phyloP scores from a whole-genome alignment of 2,113 vertebrate species.

The Archilochus colubris region DNA sequence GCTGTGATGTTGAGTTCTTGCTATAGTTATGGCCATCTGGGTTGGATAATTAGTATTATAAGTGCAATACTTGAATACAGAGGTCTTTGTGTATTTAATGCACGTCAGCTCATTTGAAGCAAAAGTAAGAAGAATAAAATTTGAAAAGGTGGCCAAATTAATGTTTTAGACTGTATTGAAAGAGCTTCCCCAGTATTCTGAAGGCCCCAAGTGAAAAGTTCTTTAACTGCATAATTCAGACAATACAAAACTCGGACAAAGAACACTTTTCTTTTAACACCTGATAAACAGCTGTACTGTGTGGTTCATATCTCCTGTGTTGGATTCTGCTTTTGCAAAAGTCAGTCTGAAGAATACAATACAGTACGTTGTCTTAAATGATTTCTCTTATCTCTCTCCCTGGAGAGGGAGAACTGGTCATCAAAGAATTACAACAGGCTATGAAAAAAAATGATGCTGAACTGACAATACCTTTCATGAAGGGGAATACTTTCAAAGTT shows the following conservation, averaged over 20 bases:
- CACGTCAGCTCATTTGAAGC: not conserved
- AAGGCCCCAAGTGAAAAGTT: not conserved
- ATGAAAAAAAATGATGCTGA: conserved; percentile 12
- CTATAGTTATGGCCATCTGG: not conserved
- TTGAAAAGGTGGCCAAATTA: not conserved
- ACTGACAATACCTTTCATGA: not conserved
- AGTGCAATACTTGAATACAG: not conserved
- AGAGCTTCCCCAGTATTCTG: not conserved
- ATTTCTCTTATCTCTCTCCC: not conserved
- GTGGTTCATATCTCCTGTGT: not conserved
- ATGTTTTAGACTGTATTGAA: not conserved
- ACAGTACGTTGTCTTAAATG: not conserved
- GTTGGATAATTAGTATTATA: not conserved
- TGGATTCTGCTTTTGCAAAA: conserved; percentile 11
- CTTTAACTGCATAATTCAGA: not conserved
- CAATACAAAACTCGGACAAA: not conserved
- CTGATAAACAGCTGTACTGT: not conserved
- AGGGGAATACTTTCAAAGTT: not conserved
- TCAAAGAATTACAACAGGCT: not conserved
- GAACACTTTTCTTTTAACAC: not conserved
- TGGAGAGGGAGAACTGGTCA: not conserved
- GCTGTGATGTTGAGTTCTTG: not conserved
- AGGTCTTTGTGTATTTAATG: not conserved
- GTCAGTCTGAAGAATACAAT: not conserved
- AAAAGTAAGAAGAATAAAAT: not conserved